Evolutionary conservation across 2,797 vertebrate species (phyloP).

Genomic region (Carcharodon carcharias): DNA sequence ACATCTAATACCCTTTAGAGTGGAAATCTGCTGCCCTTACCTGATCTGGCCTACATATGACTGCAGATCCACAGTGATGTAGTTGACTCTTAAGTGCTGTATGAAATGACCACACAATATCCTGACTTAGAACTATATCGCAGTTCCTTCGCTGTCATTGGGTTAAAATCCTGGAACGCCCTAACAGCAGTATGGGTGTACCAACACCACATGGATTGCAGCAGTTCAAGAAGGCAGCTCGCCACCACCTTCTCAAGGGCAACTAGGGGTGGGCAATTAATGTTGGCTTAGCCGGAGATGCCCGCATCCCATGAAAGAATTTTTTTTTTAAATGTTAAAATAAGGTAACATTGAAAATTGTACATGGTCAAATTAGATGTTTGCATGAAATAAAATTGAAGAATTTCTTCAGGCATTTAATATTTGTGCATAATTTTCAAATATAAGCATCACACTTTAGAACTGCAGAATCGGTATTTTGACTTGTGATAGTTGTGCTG

Average conservation of each 20-base stretch:
- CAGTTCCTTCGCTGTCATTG: not conserved
- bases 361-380: not conserved
- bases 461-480: not conserved
- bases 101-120: not conserved
- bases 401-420: not conserved
- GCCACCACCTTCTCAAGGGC: not conserved
- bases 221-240: not conserved
- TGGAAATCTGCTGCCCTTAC: not conserved
- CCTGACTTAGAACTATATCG: not conserved
- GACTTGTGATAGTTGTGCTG: not conserved
- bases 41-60: too few relatives aligned
- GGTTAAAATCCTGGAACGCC: not conserved
- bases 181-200: not conserved
- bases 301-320: not conserved
- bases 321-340: not conserved
- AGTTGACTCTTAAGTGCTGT: too few relatives aligned
- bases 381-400: slow-evolving; percentile 12
- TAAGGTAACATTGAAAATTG: not conserved
- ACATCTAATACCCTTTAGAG: too few relatives aligned
- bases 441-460: not conserved
- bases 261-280: too few relatives aligned
- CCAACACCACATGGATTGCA: not conserved
- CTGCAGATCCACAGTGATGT: too few relatives aligned
- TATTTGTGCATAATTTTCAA: not conserved
- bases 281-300: not conserved